Base-by-base conservation (phyloP, 2,113 vertebrate species). In the Corydoras maculifer region DNA sequence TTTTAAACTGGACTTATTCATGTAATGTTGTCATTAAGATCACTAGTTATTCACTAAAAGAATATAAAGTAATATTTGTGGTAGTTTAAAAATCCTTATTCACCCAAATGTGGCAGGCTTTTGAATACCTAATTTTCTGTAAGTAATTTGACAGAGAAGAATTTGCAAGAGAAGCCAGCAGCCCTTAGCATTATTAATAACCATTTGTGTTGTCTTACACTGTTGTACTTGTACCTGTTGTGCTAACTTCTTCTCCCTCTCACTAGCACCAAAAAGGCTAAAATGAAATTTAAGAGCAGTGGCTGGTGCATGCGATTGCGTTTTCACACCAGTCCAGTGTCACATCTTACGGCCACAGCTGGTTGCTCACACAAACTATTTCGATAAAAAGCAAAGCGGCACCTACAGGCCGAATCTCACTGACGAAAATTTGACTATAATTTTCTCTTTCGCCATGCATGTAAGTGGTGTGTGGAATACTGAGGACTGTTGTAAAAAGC, bases 401-500 rank as follows among this genome's bases (percentile, higher is more conserved):
- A 88, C 86, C 81, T 54, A 18, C 29, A 12, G 61, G 83, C 85
- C 85, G 86, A 84, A 85, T 77, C 72, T 86, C n/a, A 35, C 60
- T 87, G 87, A 87, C 86, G 86, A 90, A 85, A 89, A 88, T 90
- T 85, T 85, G 84, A 83, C 87, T 86, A 90, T 87, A 90, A 90
- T 90, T 90, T 86, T 86, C 87, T 85, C 87, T 85, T 87, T 86
- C 66, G 53, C 82, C 89, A 86, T 91, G 86, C 84, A 84, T 80
- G 80, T 85, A 65, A 85, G 86, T 82, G 80, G 82, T 35, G 58
- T 90, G 88, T 87, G 85, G 86, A 89, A 85, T 85, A 87, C 85
- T 88, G 88, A 88, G 78, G 85, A 83, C 78, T 86, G 84, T 90
- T 91, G 92, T 91, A 89, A 93, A 91, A 93, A 91, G 93, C 93